Conservation (phyloP, 2,797 vertebrate genomes). For the Amazonetta brasiliensis region DNA sequence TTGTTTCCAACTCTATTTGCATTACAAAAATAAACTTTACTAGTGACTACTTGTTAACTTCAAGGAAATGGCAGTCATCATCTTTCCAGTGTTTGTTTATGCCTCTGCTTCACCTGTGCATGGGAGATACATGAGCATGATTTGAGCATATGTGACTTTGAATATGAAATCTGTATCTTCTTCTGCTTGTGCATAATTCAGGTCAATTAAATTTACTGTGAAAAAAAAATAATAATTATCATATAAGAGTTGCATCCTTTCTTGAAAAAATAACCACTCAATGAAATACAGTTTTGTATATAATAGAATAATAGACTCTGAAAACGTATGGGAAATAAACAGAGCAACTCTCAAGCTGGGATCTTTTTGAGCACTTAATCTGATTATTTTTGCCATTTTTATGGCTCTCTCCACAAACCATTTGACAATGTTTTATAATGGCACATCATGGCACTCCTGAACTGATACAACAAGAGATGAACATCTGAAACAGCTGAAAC, state of each 20-base stretch:
- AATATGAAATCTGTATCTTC: background rate
- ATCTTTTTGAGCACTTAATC: background rate
- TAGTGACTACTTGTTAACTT: background rate
- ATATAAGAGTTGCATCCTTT: background rate
- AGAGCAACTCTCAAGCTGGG: background rate
- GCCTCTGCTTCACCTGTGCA: background rate
- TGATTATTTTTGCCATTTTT: background rate
- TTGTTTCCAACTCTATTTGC: background rate
- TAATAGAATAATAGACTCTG: background rate
- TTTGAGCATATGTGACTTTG: background rate
- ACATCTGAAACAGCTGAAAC: background rate
- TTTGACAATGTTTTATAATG: background rate
- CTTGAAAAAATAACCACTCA: background rate
- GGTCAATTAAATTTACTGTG: background rate
- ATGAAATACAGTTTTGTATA: background rate
- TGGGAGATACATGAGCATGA: background rate
- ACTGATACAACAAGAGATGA: background rate
- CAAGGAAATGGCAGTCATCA: background rate
- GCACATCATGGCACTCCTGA: background rate
- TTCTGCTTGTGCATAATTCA: background rate
- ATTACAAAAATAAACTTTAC: background rate
- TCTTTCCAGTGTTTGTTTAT: background rate
- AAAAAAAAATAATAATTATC: background rate
- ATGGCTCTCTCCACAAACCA: background rate
- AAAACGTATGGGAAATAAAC: background rate